phyloP scores from a whole-genome alignment of 1,140 invertebrate species.

The Pollicipes pollicipes region DNA sequence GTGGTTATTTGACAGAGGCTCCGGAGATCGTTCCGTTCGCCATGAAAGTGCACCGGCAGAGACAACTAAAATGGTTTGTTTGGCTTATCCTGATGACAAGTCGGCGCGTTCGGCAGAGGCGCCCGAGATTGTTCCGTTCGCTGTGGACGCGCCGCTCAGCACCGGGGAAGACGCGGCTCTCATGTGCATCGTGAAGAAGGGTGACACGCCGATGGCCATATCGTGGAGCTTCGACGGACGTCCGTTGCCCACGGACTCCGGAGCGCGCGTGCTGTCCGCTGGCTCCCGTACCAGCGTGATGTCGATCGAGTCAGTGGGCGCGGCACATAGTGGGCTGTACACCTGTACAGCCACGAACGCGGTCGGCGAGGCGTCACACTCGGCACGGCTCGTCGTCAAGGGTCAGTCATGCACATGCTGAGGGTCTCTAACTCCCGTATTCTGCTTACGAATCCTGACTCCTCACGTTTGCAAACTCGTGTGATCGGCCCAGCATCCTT shows the following conservation, averaged over 20 bases:
- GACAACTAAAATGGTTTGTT: no score
- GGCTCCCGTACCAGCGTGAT: conserved; percentile 58
- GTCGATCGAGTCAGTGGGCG: conserved; percentile 22
- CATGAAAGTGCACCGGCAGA: no score
- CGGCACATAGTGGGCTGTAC: conserved; percentile 21
- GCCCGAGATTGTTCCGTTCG: no score
- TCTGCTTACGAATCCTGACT: no score
- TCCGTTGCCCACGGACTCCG: conserved; percentile 11
- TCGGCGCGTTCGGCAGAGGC: no score
- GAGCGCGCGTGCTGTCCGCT: conserved; percentile 39
- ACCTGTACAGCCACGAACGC: conserved; percentile 22
- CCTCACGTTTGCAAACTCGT: no score
- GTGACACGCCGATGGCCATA: conserved; percentile 58
- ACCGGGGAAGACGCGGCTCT: conserved; percentile 56
- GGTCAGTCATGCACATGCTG: no score
- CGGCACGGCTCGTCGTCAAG: conserved; percentile 12
- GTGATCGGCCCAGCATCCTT: no score
- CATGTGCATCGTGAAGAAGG: conserved; percentile 59
- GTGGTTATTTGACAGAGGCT: conserved; percentile 13
- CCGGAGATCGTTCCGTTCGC: conserved; percentile 46
- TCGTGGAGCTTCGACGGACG: conserved; percentile 50
- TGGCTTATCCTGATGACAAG: no score
- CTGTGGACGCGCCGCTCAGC: conserved; percentile 50
- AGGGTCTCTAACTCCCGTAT: no score
- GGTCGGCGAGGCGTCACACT: conserved; percentile 21